Evolutionary conservation across 2,113 vertebrate species (phyloP).

Genomic region (Lichenostomus cassidix): DNA sequence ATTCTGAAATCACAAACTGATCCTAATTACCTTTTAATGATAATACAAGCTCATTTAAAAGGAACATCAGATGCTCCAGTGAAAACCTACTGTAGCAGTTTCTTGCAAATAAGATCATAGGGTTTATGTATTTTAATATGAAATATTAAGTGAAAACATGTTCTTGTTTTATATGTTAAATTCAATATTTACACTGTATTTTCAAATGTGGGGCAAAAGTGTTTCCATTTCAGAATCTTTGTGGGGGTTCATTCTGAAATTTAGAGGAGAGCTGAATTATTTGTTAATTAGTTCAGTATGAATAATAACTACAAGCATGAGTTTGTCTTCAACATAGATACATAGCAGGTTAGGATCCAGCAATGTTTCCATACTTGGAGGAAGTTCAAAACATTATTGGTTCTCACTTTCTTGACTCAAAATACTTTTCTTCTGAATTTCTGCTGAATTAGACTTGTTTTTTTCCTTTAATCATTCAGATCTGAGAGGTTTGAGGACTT

Average conservation of each 20-base stretch:
- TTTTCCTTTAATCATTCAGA: not conserved
- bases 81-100: not conserved
- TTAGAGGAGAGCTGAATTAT: not conserved
- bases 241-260: not conserved
- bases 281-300: not conserved
- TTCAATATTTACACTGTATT: not conserved
- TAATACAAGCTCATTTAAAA: constrained; percentile 28
- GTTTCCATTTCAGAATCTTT: not conserved
- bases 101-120: not conserved
- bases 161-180: not conserved
- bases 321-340: not conserved
- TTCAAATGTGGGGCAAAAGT: constrained; percentile 12
- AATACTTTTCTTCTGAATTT: not conserved
- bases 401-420: not conserved
- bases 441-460: not conserved
- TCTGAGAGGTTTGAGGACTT: not conserved
- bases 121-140: not conserved
- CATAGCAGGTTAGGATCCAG: not conserved
- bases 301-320: not conserved
- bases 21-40: constrained; percentile 24
- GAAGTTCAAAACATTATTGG: not conserved
- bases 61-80: not conserved
- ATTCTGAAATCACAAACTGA: constrained; percentile 16
- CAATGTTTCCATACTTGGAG: not conserved
- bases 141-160: not conserved